Evolutionary conservation across 2,113 vertebrate genomes (phyloP).

Genomic region (Marcusenius ussheri): DNA sequence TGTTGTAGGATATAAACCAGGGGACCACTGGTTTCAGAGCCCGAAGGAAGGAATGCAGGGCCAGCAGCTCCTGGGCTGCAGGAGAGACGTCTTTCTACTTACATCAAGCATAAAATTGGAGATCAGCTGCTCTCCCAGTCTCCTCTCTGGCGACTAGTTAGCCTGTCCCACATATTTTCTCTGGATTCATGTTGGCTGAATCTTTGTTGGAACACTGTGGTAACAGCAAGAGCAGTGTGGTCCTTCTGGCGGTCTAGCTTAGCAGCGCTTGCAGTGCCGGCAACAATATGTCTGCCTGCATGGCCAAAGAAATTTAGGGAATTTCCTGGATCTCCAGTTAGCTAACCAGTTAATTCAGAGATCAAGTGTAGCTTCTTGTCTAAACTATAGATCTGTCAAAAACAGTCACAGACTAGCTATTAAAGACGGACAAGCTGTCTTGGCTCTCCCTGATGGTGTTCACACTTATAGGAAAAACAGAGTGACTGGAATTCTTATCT

Average conservation of each 20-base stretch:
- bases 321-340: neutral
- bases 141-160: neutral
- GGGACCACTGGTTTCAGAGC: neutral
- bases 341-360: neutral
- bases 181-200: neutral
- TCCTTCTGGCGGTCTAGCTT: neutral
- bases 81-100: neutral
- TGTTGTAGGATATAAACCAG: neutral
- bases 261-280: neutral
- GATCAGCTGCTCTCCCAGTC: neutral
- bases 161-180: neutral
- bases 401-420: neutral
- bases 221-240: neutral
- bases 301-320: neutral
- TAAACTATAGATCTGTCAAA: neutral
- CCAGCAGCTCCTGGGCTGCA: neutral
- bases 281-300: neutral
- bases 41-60: neutral
- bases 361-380: neutral
- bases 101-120: neutral
- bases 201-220: neutral
- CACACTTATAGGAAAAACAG: neutral
- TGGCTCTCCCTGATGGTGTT: neutral
- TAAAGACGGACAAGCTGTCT: neutral
- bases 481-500: neutral